These are phyloP conservation scores for Polypedilum pembai DNA, from an alignment of 1,140 invertebrate genomes.

Conservation along the genomic window DNA sequence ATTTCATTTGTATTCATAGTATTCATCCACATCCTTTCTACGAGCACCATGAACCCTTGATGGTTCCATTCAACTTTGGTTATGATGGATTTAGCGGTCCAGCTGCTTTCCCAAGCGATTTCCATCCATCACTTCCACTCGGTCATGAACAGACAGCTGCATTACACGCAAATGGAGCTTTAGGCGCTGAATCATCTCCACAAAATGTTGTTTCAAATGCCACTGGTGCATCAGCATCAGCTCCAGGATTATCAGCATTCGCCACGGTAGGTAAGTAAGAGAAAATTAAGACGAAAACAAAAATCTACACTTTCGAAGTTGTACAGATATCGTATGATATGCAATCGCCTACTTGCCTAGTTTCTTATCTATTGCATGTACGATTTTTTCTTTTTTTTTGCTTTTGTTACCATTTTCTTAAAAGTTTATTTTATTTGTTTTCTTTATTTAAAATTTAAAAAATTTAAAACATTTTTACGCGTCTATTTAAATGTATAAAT, in stretches of 20 bases:
- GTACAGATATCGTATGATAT: no score
- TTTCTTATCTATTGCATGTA: neutral
- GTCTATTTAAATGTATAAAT: no score
- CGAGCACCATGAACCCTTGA: conserved; percentile 21
- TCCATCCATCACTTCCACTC: neutral
- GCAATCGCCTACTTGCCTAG: neutral
- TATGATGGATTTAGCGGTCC: neutral
- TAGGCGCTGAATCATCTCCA: neutral
- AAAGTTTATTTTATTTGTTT: no score
- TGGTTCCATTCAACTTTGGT: conserved; percentile 7
- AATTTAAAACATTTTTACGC: no score
- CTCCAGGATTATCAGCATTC: neutral
- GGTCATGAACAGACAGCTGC: conserved; percentile 20
- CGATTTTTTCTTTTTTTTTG: no score
- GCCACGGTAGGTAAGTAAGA: conserved; percentile 13
- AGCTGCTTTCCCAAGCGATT: neutral
- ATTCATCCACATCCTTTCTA: neutral
- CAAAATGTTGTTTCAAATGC: neutral
- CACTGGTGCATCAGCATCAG: neutral
- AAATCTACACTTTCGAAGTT: no score
- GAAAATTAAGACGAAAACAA: neutral
- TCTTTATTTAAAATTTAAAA: no score
- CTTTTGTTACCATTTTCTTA: no score
- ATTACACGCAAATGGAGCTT: neutral
- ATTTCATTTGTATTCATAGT: neutral